Evolutionary conservation across 2,888 invertebrate genomes (phyloP), one percentile per base, ranked within the genome.

Genomic region (Noctua pronuba): DNA sequence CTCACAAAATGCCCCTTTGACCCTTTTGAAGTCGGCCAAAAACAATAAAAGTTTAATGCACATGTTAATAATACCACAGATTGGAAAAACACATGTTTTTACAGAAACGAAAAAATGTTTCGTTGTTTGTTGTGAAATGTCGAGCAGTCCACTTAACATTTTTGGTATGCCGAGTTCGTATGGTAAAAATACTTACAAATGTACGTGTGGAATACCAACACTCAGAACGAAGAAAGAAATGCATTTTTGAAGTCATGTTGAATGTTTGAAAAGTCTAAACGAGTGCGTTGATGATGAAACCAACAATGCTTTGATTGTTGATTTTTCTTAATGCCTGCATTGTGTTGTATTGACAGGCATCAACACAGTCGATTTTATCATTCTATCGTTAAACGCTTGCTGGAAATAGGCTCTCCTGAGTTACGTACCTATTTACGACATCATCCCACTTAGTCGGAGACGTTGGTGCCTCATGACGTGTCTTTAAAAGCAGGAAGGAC

Each of bases 41-140:
- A 66, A 55, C 28, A 66, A 71, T 6, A 28, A 31, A 52, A 66
- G 35, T 55, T 41, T n/a, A 11, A 44, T 60, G 16, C 31, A 38
- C 64, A 16, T 44, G 66, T 71, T 71, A 73, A 77, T 70, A 75
- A 74, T 64, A 72, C 18, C 60, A 64, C 64, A 62, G 31, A 72
- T 55, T 77, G 71, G 46, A 79, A 76, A 18, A 60, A 55, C 46
- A 76, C 66, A 78, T 64, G 58, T 66, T 76, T 71, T 38, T 65
- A 55, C 58, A 68, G 38, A 73, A 77, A 64, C 52, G 52, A 71
- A 73, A 72, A 73, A 80, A 49, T 72, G 58, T 79, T 82, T 70
- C 66, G 44, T 80, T 86, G 76, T 85, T 86, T 86, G 77, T 82
- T 86, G 70, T 80, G 80, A 81, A 83, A 86, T 86, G 80, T 77